phyloP scores from a whole-genome alignment of 2,888 invertebrate species.

The Acanthosepion lycidas region DNA sequence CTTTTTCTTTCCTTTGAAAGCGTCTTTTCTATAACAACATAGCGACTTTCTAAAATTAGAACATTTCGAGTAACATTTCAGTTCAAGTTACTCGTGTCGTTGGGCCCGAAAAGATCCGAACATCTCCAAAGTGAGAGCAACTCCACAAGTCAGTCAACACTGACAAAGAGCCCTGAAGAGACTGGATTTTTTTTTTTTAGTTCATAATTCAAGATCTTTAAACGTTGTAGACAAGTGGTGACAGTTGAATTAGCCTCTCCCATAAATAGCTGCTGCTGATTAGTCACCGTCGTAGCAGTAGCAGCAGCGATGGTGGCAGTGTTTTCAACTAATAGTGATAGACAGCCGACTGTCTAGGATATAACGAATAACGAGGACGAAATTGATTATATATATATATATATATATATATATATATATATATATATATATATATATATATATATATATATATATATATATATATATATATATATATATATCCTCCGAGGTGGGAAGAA shows the following conservation, averaged over 20 bases:
- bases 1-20: no score
- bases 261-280: background rate
- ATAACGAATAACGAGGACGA: background rate
- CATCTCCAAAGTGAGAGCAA: background rate
- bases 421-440: no score
- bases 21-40: no score
- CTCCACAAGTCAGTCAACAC: background rate
- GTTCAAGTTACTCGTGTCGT: background rate
- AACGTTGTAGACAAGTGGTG: background rate
- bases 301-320: no score
- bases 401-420: no score
- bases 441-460: no score
- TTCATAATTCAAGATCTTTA: background rate
- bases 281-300: background rate
- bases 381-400: no score
- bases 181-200: background rate
- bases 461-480: no score
- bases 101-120: background rate
- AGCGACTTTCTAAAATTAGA: no score
- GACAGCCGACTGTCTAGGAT: background rate
- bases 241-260: background rate
- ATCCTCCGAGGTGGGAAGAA: no score
- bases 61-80: no score
- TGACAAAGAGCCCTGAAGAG: background rate
- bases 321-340: background rate